Base-by-base conservation (phyloP, 2,888 invertebrate genomes). In the Alentia gelatinosa region DNA sequence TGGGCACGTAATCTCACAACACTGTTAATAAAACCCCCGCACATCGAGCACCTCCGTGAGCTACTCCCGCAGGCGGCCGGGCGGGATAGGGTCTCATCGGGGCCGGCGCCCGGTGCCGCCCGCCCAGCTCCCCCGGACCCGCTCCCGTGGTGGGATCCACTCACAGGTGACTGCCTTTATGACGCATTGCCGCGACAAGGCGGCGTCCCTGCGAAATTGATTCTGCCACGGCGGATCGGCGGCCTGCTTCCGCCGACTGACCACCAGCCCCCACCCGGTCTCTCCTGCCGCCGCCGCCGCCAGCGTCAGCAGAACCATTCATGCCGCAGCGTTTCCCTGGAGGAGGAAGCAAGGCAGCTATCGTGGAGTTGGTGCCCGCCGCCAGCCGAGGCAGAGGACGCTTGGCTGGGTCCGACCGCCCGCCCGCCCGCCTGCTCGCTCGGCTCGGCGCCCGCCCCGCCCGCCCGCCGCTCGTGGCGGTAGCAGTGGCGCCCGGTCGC, bases 391-490 rank as follows among this genome's bases (percentile, higher is more conserved):
- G 63, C 35, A n/a, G 39, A 39, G 79, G 35, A 35, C 79, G 79
- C 79, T 79, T 79, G 79, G 79, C 39, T 79, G 79, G 79, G 79
- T 79, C 79, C 39, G 79, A 37, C 39, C 79, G 33, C 74, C 74
- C 74, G 74, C 47, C 47, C 47, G 9, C 9, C 47, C 47, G 47
- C 47, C 47, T 47, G 9, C 47, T 19, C 9, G 9, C 47, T 19
- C 47, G 47, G 9, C 47, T 9, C 47, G 9, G 47, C 47, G 9
- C 9, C 47, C 47, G 47, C 47, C 47, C 47, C 47, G 9, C 9
- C 47, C 47, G 47, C 47, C 47, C 5, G 74, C 33, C 74, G 74
- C n/a, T 33, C 30, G 7, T 33, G 33, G 30, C 26, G 39, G 15
- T 39, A 39, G 37, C 39, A n/a, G 37, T 26, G 39, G 37, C 15